These are phyloP conservation scores for Leptarthrus brevirostris DNA, from an alignment of 2,888 invertebrate species.

Conservation along the genomic window DNA sequence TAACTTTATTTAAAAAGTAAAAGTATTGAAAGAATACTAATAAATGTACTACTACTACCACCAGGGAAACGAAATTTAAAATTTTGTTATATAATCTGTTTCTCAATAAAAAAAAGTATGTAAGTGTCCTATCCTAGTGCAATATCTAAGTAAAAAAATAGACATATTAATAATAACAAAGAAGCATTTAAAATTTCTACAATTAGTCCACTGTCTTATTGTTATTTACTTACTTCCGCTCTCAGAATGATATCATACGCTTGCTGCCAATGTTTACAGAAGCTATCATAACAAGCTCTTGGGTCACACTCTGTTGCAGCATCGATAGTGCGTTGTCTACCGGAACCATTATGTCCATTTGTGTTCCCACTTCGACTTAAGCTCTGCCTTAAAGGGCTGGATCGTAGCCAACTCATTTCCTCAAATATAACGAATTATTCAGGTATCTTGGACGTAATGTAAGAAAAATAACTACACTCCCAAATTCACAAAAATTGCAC, in stretches of 20 bases:
- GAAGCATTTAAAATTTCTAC: too few relatives aligned
- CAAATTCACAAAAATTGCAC: conserved; percentile 21
- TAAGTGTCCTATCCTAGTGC: too few relatives aligned
- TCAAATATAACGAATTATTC: neutral
- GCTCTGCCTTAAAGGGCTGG: conserved; percentile 68
- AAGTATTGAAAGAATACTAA: too few relatives aligned
- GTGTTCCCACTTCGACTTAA: conserved; percentile 70
- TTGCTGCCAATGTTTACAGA: conserved; percentile 95
- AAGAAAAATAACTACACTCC: neutral
- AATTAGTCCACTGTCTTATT: too few relatives aligned
- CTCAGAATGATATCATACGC: conserved; percentile 84
- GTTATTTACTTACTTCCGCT: conserved; percentile 70
- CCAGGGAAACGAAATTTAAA: too few relatives aligned
- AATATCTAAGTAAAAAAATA: too few relatives aligned
- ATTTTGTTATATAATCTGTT: too few relatives aligned
- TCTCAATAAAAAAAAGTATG: too few relatives aligned
- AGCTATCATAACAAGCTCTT: conserved; percentile 91
- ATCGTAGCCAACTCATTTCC: conserved; percentile 78
- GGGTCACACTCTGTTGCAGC: conserved; percentile 83
- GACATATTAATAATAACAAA: too few relatives aligned
- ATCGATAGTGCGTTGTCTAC: conserved; percentile 73
- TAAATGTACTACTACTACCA: too few relatives aligned
- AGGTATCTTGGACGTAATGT: neutral
- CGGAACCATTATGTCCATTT: conserved; percentile 58
- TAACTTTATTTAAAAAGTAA: too few relatives aligned